Conservation (phyloP, 2,797 vertebrate species). For the Martes flavigula region DNA sequence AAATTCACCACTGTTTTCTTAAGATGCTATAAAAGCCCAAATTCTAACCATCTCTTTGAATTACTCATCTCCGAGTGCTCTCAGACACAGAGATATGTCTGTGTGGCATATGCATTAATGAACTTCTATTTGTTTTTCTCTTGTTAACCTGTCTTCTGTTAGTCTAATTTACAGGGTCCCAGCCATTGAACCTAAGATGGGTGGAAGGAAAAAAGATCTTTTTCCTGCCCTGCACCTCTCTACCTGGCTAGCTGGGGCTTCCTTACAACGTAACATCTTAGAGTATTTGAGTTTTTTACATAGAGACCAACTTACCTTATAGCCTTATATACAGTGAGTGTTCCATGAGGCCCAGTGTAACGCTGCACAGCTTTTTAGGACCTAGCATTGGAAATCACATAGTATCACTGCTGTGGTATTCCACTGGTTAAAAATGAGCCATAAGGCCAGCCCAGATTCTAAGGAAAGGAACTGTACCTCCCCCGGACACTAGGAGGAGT, state of each 20-base stretch:
- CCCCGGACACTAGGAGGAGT: not conserved
- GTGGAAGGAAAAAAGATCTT: not conserved
- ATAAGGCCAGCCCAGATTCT: not conserved
- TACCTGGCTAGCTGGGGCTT: not conserved
- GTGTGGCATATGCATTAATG: not conserved
- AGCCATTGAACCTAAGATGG: not conserved
- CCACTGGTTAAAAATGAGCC: not conserved
- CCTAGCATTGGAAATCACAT: not conserved
- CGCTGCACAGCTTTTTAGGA: not conserved
- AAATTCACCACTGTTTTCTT: not conserved
- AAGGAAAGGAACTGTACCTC: not conserved
- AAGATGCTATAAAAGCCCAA: not conserved
- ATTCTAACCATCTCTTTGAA: not conserved
- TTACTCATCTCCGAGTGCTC: not conserved
- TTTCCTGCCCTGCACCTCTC: not conserved
- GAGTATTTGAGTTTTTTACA: not conserved
- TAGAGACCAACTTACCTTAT: not conserved
- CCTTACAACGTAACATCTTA: not conserved
- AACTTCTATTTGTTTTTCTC: not conserved
- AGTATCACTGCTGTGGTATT: not conserved
- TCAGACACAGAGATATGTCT: not conserved
- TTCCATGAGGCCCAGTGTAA: not conserved
- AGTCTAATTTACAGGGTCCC: not conserved
- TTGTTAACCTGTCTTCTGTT: not conserved
- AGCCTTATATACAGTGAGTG: not conserved